phyloP scores from a whole-genome alignment of 2,888 invertebrate species.

The Anthophora plumipes region DNA sequence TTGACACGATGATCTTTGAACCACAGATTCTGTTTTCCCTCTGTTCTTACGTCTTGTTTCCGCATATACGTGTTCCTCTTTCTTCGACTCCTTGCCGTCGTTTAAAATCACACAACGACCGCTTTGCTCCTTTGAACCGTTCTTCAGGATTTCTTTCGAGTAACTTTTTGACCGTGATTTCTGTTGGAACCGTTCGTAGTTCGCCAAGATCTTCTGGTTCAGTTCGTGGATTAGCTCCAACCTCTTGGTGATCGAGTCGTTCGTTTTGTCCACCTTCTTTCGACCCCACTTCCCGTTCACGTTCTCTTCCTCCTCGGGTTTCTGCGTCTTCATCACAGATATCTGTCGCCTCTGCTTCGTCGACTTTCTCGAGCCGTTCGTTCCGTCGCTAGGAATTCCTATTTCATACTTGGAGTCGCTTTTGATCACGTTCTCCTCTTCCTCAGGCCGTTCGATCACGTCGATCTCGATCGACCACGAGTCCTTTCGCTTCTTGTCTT shows the following conservation, averaged over 20 bases:
- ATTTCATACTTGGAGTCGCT: slow-evolving; percentile 78
- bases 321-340: slow-evolving; percentile 30
- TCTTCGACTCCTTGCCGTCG: slow-evolving; percentile 24
- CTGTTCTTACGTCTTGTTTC: slow-evolving; percentile 68
- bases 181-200: slow-evolving; percentile 80
- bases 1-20: slow-evolving; percentile 12
- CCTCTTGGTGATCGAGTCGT: slow-evolving; percentile 81
- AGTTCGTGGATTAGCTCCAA: slow-evolving; percentile 81
- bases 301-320: slow-evolving; percentile 45
- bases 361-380: slow-evolving; percentile 51
- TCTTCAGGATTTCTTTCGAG: slow-evolving; percentile 41
- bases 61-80: slow-evolving; percentile 66
- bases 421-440: slow-evolving; percentile 73
- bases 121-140: slow-evolving; percentile 31
- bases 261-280: slow-evolving; percentile 77
- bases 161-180: slow-evolving; percentile 73
- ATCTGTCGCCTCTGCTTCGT: slow-evolving; percentile 64
- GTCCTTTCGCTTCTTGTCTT: slow-evolving; percentile 56
- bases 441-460: slow-evolving; percentile 36
- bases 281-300: slow-evolving; percentile 76
- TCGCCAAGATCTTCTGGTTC: slow-evolving; percentile 81
- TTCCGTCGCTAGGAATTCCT: slow-evolving; percentile 65
- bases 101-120: not conserved
- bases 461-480: slow-evolving; percentile 60
- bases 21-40: slow-evolving; percentile 26